Conservation (phyloP, 2,888 invertebrate genomes). For the Andrena hattorfiana region DNA sequence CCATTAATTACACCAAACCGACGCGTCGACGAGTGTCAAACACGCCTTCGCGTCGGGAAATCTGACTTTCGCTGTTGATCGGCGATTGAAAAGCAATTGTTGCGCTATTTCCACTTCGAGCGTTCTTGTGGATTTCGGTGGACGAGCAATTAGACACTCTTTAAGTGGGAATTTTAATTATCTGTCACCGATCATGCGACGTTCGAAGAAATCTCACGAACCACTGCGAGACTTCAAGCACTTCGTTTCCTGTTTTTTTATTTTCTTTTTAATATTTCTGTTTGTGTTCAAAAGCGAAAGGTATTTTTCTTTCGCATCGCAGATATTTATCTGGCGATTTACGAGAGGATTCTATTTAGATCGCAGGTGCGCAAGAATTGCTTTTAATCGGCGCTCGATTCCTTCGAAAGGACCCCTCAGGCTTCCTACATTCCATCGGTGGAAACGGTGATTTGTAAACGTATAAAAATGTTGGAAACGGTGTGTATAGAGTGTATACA, state of each 20-base stretch:
- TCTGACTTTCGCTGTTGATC: background rate
- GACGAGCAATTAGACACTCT: background rate
- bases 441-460: conserved; percentile 59
- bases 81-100: background rate
- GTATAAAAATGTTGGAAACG: conserved; percentile 64
- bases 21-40: conserved; percentile 6
- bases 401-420: background rate
- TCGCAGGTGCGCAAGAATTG: background rate
- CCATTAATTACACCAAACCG: conserved; percentile 11
- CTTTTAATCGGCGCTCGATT: conserved; percentile 4
- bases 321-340: background rate
- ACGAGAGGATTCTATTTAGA: background rate
- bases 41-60: background rate
- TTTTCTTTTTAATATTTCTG: too few relatives aligned
- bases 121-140: background rate
- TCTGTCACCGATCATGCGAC: too few relatives aligned
- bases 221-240: too few relatives aligned
- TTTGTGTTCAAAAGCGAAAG: too few relatives aligned
- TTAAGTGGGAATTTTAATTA: too few relatives aligned
- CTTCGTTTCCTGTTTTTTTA: too few relatives aligned
- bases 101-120: background rate
- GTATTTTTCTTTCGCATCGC: too few relatives aligned
- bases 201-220: too few relatives aligned
- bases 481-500: conserved; percentile 60
- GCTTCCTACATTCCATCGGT: conserved; percentile 25